Conservation (phyloP, 1,140 invertebrate species). For the Tetranychus cinnabarinus region DNA sequence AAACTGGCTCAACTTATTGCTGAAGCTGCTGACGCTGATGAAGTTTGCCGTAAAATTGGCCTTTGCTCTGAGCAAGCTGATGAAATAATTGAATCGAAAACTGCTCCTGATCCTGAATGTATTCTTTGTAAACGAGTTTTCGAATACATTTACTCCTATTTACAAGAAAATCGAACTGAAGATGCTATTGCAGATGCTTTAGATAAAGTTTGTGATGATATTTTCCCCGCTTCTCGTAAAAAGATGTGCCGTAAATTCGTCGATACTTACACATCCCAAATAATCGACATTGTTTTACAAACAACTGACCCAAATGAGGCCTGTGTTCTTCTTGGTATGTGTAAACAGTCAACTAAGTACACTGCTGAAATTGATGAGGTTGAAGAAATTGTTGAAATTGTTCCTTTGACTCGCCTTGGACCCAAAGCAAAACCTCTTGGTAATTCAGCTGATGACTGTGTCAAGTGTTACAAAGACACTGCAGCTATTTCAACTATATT, state of each 20-base stretch:
- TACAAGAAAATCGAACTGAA: constrained; percentile 10
- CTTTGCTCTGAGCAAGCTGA: background rate
- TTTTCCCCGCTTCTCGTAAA: constrained; percentile 1
- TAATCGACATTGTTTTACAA: constrained; percentile 2
- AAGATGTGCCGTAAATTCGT: constrained; percentile 6
- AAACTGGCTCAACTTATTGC: constrained; percentile 1
- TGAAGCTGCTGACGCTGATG: background rate
- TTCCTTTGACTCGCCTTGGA: background rate
- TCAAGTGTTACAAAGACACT: too few relatives aligned
- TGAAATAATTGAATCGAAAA: too few relatives aligned
- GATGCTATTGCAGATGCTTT: constrained; percentile 8
- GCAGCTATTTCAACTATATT: too few relatives aligned
- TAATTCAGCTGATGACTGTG: too few relatives aligned
- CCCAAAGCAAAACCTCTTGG: background rate
- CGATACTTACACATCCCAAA: constrained; percentile 3
- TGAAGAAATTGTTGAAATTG: background rate
- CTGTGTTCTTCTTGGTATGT: background rate
- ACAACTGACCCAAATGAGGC: background rate
- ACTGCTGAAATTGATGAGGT: background rate
- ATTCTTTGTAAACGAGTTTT: constrained; percentile 10
- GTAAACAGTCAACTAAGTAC: background rate
- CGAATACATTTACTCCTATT: constrained; percentile 1
- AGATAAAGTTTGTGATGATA: constrained; percentile 7
- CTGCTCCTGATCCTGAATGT: constrained; percentile 2
- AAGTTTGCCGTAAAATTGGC: background rate